Conservation (phyloP, 2,113 vertebrate species). For the Pluvialis apricaria region DNA sequence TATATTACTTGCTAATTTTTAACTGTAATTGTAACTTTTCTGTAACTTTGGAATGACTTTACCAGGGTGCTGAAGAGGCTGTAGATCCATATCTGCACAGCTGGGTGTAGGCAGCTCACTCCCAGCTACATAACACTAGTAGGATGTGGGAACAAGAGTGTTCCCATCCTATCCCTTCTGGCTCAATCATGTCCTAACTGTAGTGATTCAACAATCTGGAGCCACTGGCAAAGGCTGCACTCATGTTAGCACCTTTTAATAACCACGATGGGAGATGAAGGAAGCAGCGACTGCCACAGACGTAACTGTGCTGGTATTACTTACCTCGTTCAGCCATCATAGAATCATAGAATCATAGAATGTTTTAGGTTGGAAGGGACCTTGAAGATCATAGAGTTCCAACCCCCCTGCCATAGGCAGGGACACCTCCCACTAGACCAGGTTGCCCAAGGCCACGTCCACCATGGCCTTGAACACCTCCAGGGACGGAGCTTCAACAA, state of each 20-base stretch:
- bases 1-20: not conserved
- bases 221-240: not conserved
- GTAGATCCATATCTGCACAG: not conserved
- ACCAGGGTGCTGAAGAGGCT: not conserved
- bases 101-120: slow-evolving; percentile 34
- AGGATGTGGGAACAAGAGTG: not conserved
- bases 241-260: not conserved
- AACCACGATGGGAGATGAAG: not conserved
- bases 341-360: no score
- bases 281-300: not conserved
- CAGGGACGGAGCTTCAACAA: no score
- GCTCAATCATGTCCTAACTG: not conserved
- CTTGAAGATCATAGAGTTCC: no score
- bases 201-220: not conserved
- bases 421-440: no score
- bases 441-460: no score
- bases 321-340: not conserved
- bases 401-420: no score
- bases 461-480: no score
- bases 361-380: no score
- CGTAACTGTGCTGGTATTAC: not conserved
- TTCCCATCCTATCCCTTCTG: not conserved
- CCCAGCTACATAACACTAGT: not conserved
- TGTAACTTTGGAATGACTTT: not conserved
- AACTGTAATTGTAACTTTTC: not conserved